phyloP scores from a whole-genome alignment of 2,888 invertebrate species.

The Brachypalpus laphriformis region DNA sequence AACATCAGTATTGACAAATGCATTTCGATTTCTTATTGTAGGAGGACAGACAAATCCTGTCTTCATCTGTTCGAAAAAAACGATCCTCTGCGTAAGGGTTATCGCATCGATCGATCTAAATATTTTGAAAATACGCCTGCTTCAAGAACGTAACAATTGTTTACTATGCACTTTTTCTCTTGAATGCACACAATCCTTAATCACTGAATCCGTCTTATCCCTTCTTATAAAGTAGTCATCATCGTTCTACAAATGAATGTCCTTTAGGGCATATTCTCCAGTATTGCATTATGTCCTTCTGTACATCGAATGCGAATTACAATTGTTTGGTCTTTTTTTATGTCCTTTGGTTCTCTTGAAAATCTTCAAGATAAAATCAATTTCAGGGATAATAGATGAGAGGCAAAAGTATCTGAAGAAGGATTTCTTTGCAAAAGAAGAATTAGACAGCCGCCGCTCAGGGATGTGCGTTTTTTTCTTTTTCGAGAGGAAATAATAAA shows the following conservation, averaged over 20 bases:
- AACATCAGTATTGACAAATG: slow-evolving; percentile 42
- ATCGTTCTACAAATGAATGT: slow-evolving; percentile 40
- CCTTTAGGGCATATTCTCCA: slow-evolving; percentile 64
- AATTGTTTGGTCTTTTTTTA: slow-evolving; percentile 47
- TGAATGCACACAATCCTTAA: slow-evolving; percentile 55
- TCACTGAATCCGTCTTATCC: slow-evolving; percentile 68
- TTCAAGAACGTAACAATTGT: slow-evolving; percentile 59
- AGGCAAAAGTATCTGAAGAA: slow-evolving; percentile 11
- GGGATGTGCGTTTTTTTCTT: slow-evolving; percentile 12
- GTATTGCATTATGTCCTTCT: slow-evolving; percentile 67
- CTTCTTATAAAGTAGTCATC: slow-evolving; percentile 64
- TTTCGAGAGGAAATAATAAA: slow-evolving; percentile 57
- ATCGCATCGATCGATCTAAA: slow-evolving; percentile 75
- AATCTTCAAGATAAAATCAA: slow-evolving; percentile 67
- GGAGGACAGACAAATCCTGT: slow-evolving; percentile 52
- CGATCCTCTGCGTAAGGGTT: slow-evolving; percentile 66
- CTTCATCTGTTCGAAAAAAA: slow-evolving; percentile 51
- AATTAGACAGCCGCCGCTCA: neutral
- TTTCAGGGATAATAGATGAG: slow-evolving; percentile 44
- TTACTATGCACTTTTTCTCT: slow-evolving; percentile 26
- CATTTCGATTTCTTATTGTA: neutral
- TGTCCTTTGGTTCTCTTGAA: slow-evolving; percentile 20
- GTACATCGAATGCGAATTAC: slow-evolving; percentile 57
- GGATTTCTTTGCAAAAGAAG: slow-evolving; percentile 9
- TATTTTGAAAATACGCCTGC: slow-evolving; percentile 75